Percentiles rank a stretch among this genome's conserved stretches.
Conservation (phyloP, 2,797 vertebrate species). For the Chrysocyon brachyurus region DNA sequence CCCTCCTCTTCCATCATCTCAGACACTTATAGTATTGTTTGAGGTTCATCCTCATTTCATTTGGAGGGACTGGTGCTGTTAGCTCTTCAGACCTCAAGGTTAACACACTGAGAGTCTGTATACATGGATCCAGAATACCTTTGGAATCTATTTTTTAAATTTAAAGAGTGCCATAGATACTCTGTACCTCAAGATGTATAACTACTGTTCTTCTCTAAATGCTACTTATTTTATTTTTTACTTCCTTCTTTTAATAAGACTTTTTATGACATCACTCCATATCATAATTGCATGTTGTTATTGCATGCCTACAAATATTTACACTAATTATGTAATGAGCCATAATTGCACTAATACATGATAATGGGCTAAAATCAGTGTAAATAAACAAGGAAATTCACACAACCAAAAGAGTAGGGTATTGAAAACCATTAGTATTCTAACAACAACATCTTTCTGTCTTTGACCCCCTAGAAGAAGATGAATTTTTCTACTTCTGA, state of each 20-base stretch:
- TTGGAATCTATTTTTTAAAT: not conserved
- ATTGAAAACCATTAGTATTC: conserved; percentile 63
- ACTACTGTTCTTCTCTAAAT: not conserved
- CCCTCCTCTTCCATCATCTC: not conserved
- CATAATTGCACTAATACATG: conserved; percentile 87
- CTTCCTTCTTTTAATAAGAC: conserved; percentile 39
- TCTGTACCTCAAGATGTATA: not conserved
- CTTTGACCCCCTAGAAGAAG: not conserved
- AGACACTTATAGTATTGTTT: not conserved
- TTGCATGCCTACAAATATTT: conserved; percentile 79
- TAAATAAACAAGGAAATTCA: conserved; percentile 85
- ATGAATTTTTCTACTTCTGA: not conserved
- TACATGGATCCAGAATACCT: not conserved
- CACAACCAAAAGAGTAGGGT: conserved; percentile 59
- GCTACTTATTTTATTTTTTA: conserved; percentile 62
- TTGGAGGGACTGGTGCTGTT: not conserved
- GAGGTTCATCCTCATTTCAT: not conserved
- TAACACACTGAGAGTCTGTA: not conserved
- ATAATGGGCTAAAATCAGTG: conserved; percentile 86
- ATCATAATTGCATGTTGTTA: conserved; percentile 84
- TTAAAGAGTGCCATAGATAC: not conserved
- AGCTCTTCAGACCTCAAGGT: not conserved
- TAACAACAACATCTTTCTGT: conserved; percentile 7
- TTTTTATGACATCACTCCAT: conserved; percentile 63
- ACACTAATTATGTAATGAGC: conserved; percentile 88